These are phyloP conservation scores for Camptogramma bilineatum DNA, from an alignment of 2,888 invertebrate species.

Conservation along the genomic window DNA sequence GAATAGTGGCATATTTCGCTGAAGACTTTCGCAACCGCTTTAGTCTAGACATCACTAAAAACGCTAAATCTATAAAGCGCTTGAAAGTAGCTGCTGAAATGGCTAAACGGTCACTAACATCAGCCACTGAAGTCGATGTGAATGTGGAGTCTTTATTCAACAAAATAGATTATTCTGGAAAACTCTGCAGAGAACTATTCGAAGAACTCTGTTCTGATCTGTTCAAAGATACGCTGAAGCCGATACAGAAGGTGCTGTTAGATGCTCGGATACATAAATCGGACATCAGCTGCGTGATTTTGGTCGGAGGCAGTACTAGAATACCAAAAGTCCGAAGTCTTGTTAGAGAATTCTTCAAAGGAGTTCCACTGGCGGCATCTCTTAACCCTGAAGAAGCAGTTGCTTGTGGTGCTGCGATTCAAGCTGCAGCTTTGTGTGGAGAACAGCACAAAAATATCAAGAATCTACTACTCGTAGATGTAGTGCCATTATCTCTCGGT, in stretches of 20 bases:
- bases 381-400: constrained; percentile 74
- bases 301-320: constrained; percentile 71
- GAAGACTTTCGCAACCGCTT: constrained; percentile 66
- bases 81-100: constrained; percentile 66
- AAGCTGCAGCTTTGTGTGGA: constrained; percentile 66
- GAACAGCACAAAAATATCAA: constrained; percentile 54
- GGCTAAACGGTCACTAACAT: constrained; percentile 62
- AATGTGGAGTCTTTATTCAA: constrained; percentile 60
- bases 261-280: constrained; percentile 60
- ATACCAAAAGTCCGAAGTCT: constrained; percentile 67
- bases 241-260: constrained; percentile 56
- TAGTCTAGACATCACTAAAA: constrained; percentile 53
- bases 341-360: constrained; percentile 62
- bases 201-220: constrained; percentile 73
- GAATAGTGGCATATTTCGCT: constrained; percentile 66
- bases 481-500: constrained; percentile 70
- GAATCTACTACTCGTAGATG: constrained; percentile 62
- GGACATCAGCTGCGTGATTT: constrained; percentile 61
- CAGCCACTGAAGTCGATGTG: constrained; percentile 57
- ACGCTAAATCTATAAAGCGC: constrained; percentile 55
- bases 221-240: constrained; percentile 61
- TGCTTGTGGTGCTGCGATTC: constrained; percentile 71
- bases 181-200: constrained; percentile 60
- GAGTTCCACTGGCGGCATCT: constrained; percentile 53
- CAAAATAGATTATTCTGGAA: constrained; percentile 62